These are phyloP conservation scores for Sciaenops ocellatus DNA, from an alignment of 2,797 vertebrate genomes.

Conservation along the genomic window DNA sequence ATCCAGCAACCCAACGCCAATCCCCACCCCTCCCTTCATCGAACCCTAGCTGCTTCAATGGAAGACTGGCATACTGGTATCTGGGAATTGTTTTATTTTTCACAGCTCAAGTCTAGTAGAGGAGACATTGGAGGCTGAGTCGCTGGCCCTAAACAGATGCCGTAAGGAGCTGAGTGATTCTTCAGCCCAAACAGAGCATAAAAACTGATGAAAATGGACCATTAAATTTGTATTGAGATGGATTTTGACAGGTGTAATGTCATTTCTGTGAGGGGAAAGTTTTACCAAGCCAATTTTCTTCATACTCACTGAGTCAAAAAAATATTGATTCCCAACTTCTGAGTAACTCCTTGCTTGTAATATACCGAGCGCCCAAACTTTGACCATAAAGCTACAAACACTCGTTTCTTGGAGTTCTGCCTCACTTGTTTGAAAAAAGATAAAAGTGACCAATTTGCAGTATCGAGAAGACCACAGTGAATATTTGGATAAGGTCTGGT, in stretches of 20 bases:
- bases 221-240: constrained; percentile 6
- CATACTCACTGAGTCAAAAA: background rate
- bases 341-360: background rate
- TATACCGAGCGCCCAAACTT: background rate
- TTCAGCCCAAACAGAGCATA: constrained; percentile 23
- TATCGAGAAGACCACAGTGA: constrained; percentile 31
- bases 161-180: constrained; percentile 6
- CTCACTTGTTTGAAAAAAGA: constrained; percentile 26
- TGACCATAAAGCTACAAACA: constrained; percentile 25
- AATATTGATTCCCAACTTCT: constrained; percentile 14
- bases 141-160: constrained; percentile 38
- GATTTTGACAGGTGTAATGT: constrained; percentile 40
- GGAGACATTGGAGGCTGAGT: constrained; percentile 57
- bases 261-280: background rate
- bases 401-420: constrained; percentile 9
- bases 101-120: constrained; percentile 51
- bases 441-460: constrained; percentile 28
- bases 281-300: background rate
- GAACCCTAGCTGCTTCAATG: constrained; percentile 43
- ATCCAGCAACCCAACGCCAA: constrained; percentile 11
- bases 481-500: constrained; percentile 46
- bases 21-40: constrained; percentile 15
- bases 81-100: constrained; percentile 64
- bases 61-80: constrained; percentile 47
- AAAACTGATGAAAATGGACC: background rate